Percentiles rank a stretch among this genome's conserved stretches.
Evolutionary conservation across 1,140 invertebrate species (phyloP).

Genomic region (Calycopis cecrops): DNA sequence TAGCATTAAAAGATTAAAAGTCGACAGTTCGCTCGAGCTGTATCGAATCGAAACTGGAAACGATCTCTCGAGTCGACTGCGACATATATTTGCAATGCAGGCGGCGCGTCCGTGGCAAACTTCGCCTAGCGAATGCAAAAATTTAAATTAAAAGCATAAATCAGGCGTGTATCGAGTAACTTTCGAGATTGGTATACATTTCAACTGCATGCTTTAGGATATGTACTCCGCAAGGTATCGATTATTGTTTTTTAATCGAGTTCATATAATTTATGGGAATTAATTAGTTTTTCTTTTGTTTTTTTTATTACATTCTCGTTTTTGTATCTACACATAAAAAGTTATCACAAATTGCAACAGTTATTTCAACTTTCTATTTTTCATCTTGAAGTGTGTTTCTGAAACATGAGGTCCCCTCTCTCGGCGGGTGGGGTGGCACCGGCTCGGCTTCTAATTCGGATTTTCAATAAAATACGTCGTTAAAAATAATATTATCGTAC

Average conservation of each 20-base stretch:
- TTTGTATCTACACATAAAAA: too few relatives aligned
- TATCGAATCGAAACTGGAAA: constrained; percentile 61
- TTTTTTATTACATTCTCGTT: too few relatives aligned
- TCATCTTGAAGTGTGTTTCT: too few relatives aligned
- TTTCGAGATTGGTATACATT: constrained; percentile 70
- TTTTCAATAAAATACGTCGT: neutral
- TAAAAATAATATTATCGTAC: constrained; percentile 13
- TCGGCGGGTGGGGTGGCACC: too few relatives aligned
- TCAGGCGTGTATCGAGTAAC: constrained; percentile 71
- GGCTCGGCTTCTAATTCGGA: too few relatives aligned
- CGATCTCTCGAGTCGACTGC: constrained; percentile 55
- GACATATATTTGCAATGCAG: constrained; percentile 71
- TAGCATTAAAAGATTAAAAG: constrained; percentile 74
- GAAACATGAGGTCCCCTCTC: too few relatives aligned
- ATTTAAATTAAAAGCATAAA: constrained; percentile 76
- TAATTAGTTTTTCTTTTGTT: too few relatives aligned
- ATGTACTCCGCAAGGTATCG: constrained; percentile 35
- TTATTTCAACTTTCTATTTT: too few relatives aligned
- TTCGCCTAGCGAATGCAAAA: constrained; percentile 72
- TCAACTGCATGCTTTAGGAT: constrained; percentile 53
- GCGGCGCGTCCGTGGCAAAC: constrained; percentile 65
- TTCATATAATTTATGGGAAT: too few relatives aligned
- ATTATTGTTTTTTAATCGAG: constrained; percentile 27
- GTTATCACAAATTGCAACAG: too few relatives aligned
- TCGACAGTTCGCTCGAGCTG: constrained; percentile 63